Evolutionary conservation across 92 coral and sea anemone genomes (phyloP).

Genomic region (Epizoanthus stellaris): DNA sequence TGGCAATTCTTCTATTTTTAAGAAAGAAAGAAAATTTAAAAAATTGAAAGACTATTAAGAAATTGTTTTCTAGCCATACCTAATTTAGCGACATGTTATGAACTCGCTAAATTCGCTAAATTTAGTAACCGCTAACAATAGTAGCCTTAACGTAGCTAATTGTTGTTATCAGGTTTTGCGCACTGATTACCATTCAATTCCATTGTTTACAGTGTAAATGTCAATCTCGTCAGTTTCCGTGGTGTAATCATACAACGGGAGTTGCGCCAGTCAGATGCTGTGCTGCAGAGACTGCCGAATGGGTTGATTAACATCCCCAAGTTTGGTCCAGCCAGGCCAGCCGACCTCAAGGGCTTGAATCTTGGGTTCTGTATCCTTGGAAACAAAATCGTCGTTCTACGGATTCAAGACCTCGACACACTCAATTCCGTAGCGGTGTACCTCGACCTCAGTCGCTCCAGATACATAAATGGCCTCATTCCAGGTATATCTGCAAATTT

Average conservation of each 20-base stretch:
- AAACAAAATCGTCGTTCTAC: constrained; percentile 69
- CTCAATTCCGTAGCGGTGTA: constrained; percentile 83
- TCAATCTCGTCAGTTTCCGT: constrained; percentile 69
- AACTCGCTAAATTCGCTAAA: too few species aligned
- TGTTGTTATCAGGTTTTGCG: background rate
- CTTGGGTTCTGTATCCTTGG: constrained; percentile 78
- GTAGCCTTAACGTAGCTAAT: background rate
- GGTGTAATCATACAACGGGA: constrained; percentile 82
- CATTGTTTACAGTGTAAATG: constrained; percentile 31
- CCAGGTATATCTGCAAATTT: constrained; percentile 67
- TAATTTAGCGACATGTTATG: too few species aligned
- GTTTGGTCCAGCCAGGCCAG: constrained; percentile 64
- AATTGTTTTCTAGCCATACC: too few species aligned
- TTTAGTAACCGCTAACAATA: too few species aligned
- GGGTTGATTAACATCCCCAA: constrained; percentile 74
- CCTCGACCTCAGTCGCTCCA: constrained; percentile 73
- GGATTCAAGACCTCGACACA: constrained; percentile 75
- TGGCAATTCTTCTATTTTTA: too few species aligned
- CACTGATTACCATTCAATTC: background rate
- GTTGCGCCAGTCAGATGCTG: constrained; percentile 75
- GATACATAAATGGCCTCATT: constrained; percentile 72
- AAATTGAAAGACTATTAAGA: too few species aligned
- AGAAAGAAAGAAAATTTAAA: too few species aligned
- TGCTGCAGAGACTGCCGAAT: constrained; percentile 69
- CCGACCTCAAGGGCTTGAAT: constrained; percentile 60